phyloP scores from a whole-genome alignment of 2,113 vertebrate species.

The Peromyscus maniculatus region DNA sequence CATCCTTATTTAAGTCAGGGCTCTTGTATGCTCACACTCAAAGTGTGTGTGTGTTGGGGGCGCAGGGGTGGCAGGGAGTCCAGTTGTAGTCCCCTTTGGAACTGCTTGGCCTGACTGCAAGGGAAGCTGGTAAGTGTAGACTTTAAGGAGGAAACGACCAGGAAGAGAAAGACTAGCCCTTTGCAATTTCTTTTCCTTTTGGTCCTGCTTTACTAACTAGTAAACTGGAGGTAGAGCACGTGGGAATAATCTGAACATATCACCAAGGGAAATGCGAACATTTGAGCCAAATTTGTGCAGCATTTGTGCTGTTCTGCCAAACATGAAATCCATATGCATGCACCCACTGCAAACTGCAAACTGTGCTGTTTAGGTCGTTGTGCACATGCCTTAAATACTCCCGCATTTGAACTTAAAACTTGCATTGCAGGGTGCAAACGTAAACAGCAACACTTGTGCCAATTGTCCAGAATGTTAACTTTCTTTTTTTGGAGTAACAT shows the following conservation, averaged over 20 bases:
- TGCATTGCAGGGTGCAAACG: neutral
- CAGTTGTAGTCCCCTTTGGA: neutral
- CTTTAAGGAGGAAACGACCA: neutral
- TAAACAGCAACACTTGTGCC: neutral
- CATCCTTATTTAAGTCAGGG: neutral
- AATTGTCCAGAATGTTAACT: conserved; percentile 38
- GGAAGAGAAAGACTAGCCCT: neutral
- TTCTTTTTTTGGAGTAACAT: conserved; percentile 12
- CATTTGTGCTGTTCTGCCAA: neutral
- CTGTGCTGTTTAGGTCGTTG: neutral
- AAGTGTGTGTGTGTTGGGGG: neutral
- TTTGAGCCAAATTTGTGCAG: neutral
- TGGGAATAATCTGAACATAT: neutral
- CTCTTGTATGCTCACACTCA: neutral
- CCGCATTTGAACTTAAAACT: neutral
- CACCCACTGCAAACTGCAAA: neutral
- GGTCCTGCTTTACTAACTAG: neutral
- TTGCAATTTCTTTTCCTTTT: neutral
- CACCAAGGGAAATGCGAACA: neutral
- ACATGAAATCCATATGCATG: neutral
- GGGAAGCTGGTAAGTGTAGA: neutral
- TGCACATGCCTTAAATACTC: neutral
- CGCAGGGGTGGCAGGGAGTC: neutral
- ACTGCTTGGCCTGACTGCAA: neutral
- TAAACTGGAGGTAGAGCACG: neutral